Conservation (phyloP, 2,113 vertebrate species). For the Bujurquina vittata region DNA sequence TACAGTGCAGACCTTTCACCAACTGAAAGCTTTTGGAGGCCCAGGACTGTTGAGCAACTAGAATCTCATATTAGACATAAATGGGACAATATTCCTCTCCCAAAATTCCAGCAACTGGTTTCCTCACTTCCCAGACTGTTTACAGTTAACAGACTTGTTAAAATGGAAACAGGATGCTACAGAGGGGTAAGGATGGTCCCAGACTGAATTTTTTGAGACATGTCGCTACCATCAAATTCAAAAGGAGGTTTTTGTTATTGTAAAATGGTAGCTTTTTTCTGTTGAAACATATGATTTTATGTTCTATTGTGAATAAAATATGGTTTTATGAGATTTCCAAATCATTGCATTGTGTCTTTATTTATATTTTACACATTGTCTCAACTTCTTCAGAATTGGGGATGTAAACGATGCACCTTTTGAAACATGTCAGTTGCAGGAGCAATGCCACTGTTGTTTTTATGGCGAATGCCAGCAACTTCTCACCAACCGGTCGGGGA, state of each 20-base stretch:
- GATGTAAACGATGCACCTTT: too few species aligned
- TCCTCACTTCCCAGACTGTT: neutral
- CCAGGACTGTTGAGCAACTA: neutral
- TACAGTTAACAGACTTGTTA: neutral
- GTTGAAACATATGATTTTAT: neutral
- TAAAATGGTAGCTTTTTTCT: neutral
- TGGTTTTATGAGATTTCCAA: neutral
- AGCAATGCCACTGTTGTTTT: too few species aligned
- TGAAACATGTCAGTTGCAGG: too few species aligned
- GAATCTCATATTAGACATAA: too few species aligned
- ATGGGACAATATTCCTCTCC: too few species aligned
- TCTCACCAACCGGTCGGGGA: too few species aligned
- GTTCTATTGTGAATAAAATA: neutral
- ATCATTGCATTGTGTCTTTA: too few species aligned
- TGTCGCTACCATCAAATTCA: neutral
- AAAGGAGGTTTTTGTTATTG: neutral
- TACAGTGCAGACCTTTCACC: too few species aligned
- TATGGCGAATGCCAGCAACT: too few species aligned
- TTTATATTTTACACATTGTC: too few species aligned
- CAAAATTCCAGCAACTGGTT: neutral
- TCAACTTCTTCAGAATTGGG: too few species aligned
- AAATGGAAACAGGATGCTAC: neutral
- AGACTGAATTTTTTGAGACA: neutral
- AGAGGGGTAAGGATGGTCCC: neutral
- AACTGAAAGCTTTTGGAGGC: neutral